A percentile compares a stretch with the other conserved stretches of the same genome.
phyloP scores from a whole-genome alignment of 2,113 vertebrate species.

The Dinomys branickii region DNA sequence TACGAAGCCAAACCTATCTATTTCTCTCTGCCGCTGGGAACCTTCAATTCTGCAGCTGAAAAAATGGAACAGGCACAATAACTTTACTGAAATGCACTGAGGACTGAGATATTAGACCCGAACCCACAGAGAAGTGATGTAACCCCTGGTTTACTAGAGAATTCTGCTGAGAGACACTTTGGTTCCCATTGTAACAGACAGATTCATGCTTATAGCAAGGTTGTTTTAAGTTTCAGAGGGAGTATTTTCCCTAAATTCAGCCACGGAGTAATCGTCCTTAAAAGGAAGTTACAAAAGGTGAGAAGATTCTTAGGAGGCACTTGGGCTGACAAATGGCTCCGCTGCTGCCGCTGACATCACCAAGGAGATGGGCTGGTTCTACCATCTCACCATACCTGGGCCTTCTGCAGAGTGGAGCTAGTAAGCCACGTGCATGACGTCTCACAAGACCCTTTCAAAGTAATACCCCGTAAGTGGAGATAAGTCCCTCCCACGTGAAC shows the following conservation, averaged over 20 bases:
- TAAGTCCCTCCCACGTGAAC: not conserved
- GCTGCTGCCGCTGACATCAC: not conserved
- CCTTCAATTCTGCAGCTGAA: slow-evolving; percentile 17
- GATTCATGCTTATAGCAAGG: slow-evolving; percentile 30
- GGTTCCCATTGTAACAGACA: slow-evolving; percentile 2
- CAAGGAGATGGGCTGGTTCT: not conserved
- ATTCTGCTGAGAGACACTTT: slow-evolving; percentile 10
- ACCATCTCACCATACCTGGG: not conserved
- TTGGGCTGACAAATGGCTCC: not conserved
- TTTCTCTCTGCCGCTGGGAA: slow-evolving; percentile 58
- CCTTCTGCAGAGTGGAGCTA: not conserved
- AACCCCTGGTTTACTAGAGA: slow-evolving; percentile 15
- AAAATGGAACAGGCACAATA: not conserved
- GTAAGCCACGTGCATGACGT: not conserved
- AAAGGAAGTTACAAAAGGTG: slow-evolving; percentile 49
- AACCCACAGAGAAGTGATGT: not conserved
- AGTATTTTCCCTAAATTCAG: slow-evolving; percentile 54
- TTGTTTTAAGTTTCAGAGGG: slow-evolving; percentile 19
- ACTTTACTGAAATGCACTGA: not conserved
- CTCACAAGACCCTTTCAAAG: not conserved
- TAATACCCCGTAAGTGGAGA: not conserved
- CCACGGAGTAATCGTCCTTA: slow-evolving; percentile 50
- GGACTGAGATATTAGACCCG: slow-evolving; percentile 1
- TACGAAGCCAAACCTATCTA: slow-evolving; percentile 64
- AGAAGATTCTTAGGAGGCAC: not conserved